Conservation (phyloP, 2,113 vertebrate genomes). For the Lycocorax pyrrhopterus region DNA sequence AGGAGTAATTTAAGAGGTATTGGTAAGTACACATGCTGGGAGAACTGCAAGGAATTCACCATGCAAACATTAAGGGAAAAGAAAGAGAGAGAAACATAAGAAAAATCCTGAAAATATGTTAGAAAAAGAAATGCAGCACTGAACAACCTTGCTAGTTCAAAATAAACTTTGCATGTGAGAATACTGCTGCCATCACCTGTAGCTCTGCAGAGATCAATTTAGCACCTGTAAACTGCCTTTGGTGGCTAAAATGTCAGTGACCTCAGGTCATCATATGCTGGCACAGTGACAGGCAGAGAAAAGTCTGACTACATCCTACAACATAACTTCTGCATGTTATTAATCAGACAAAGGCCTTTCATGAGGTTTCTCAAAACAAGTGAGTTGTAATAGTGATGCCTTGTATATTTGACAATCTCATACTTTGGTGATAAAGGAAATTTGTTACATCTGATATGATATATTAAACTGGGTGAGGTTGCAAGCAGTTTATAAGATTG, state of each 20-base stretch:
- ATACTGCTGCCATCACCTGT: neutral
- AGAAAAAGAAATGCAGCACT: neutral
- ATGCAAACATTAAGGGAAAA: neutral
- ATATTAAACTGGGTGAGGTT: neutral
- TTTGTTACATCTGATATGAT: neutral
- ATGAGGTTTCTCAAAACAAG: neutral
- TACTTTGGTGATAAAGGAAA: neutral
- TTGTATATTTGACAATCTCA: neutral
- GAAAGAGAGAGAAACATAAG: neutral
- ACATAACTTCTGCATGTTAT: neutral
- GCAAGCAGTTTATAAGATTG: neutral
- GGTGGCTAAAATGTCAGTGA: neutral
- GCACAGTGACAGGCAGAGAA: neutral
- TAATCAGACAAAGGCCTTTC: neutral
- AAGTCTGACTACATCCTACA: neutral
- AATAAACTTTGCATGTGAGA: neutral
- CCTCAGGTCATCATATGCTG: accelerated
- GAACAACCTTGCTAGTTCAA: neutral
- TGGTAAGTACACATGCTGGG: neutral
- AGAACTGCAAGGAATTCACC: neutral
- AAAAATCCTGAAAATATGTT: neutral
- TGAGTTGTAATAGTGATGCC: neutral
- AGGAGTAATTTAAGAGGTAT: neutral
- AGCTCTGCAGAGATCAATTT: neutral
- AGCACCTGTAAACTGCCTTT: neutral